These are phyloP conservation scores for Thymelicus sylvestris DNA, from an alignment of 2,888 invertebrate genomes.

Conservation along the genomic window DNA sequence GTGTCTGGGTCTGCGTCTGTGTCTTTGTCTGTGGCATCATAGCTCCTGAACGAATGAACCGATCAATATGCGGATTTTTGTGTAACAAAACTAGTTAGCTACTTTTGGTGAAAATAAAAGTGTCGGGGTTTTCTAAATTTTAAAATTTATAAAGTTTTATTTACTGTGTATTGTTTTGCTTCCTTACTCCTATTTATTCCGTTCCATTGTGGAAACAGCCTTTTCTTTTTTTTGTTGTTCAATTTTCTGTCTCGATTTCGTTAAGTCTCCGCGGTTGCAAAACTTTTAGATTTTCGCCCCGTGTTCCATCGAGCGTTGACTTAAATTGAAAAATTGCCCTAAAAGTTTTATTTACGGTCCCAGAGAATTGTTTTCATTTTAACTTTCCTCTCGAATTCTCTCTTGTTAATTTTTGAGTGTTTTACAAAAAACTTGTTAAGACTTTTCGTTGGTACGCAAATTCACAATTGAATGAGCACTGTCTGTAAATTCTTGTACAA, in stretches of 20 bases:
- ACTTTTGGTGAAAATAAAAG: no score
- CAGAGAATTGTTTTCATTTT: constrained; percentile 23
- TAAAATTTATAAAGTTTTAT: no score
- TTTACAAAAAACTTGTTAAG: constrained; percentile 14
- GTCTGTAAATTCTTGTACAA: background rate
- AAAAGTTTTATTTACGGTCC: constrained; percentile 30
- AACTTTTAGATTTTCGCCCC: constrained; percentile 22
- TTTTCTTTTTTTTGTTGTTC: constrained; percentile 6
- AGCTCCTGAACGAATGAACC: no score
- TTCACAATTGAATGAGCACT: background rate
- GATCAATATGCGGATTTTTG: no score
- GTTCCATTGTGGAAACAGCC: background rate
- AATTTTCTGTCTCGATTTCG: constrained; percentile 22
- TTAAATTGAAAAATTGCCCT: constrained; percentile 33
- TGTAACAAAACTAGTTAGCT: no score
- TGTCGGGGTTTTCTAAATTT: no score
- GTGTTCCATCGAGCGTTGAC: constrained; percentile 18
- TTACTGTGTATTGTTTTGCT: no score
- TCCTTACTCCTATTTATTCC: background rate
- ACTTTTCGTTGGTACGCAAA: background rate
- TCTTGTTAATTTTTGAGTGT: constrained; percentile 27
- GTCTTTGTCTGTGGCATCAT: no score
- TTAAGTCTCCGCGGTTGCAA: constrained; percentile 19
- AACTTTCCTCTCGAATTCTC: constrained; percentile 21
- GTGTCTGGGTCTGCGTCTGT: no score